phyloP scores from a whole-genome alignment of 2,888 invertebrate genomes.

The Apoderus coryli region DNA sequence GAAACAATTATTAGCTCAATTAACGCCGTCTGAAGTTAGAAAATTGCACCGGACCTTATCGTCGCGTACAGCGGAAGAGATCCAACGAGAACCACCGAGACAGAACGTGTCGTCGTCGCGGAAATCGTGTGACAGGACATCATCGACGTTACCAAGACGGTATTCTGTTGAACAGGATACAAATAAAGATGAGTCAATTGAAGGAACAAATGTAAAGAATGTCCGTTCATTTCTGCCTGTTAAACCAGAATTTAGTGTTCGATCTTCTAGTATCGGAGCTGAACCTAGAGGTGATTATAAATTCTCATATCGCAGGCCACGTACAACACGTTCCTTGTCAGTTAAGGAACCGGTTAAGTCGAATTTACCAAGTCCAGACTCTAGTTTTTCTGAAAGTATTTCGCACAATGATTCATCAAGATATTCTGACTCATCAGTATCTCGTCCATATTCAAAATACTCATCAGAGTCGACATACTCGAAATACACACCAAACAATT shows the following conservation, averaged over 20 bases:
- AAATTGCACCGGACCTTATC: slow-evolving; percentile 51
- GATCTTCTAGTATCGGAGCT: slow-evolving; percentile 22
- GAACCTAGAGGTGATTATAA: slow-evolving; percentile 19
- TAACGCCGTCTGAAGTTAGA: slow-evolving; percentile 54
- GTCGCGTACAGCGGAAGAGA: slow-evolving; percentile 27
- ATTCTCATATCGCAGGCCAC: background rate
- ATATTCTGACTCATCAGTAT: slow-evolving; percentile 22
- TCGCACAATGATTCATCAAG: slow-evolving; percentile 20
- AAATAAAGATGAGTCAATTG: slow-evolving; percentile 12
- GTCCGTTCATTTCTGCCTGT: slow-evolving; percentile 23
- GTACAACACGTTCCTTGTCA: slow-evolving; percentile 19
- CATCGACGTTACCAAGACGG: slow-evolving; percentile 32
- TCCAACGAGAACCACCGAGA: slow-evolving; percentile 12
- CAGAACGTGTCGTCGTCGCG: slow-evolving; percentile 11
- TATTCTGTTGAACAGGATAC: slow-evolving; percentile 26
- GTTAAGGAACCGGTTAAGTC: slow-evolving; percentile 22
- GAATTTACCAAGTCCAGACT: slow-evolving; percentile 26
- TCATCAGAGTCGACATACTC: slow-evolving; percentile 18
- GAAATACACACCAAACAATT: slow-evolving; percentile 19
- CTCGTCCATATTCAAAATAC: slow-evolving; percentile 22
- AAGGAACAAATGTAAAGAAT: slow-evolving; percentile 5
- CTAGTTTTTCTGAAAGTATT: slow-evolving; percentile 27
- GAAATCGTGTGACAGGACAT: slow-evolving; percentile 20
- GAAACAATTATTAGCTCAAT: slow-evolving; percentile 52
- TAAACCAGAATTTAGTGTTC: slow-evolving; percentile 21